phyloP scores from a whole-genome alignment of 2,888 invertebrate species.

The Coenonympha glycerion region DNA sequence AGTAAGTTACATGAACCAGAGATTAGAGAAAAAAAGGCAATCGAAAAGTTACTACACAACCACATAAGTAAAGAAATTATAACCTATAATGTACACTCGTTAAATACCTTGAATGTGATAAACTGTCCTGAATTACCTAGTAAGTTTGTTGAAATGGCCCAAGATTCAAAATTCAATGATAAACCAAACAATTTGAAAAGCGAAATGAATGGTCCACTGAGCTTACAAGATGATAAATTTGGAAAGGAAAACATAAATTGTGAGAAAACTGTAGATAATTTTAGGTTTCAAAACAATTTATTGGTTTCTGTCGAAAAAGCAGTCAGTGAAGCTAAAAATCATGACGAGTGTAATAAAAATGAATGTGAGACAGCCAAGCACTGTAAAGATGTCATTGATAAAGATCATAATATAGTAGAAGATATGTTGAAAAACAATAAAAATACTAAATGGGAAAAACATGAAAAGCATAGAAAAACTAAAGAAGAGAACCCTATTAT shows the following conservation, averaged over 20 bases:
- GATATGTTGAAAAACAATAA: slow-evolving; percentile 51
- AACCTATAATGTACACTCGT: slow-evolving; percentile 41
- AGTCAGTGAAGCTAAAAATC: slow-evolving; percentile 54
- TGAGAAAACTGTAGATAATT: slow-evolving; percentile 57
- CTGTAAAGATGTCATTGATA: slow-evolving; percentile 53
- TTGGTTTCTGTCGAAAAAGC: slow-evolving; percentile 42
- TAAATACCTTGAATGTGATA: slow-evolving; percentile 43
- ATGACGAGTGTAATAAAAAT: slow-evolving; percentile 53
- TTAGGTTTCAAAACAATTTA: slow-evolving; percentile 43
- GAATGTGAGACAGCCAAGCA: slow-evolving; percentile 60
- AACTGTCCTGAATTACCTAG: slow-evolving; percentile 44
- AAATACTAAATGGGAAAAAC: slow-evolving; percentile 46
- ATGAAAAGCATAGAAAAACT: slow-evolving; percentile 49
- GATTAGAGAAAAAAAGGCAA: slow-evolving; percentile 35
- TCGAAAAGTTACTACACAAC: slow-evolving; percentile 39
- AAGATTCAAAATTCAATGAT: slow-evolving; percentile 41
- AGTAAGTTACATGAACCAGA: slow-evolving; percentile 33
- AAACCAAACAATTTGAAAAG: slow-evolving; percentile 48
- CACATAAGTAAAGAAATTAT: slow-evolving; percentile 47
- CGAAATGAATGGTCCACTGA: slow-evolving; percentile 37
- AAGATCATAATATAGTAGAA: slow-evolving; percentile 54
- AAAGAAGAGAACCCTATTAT: slow-evolving; percentile 40
- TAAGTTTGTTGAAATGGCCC: slow-evolving; percentile 39
- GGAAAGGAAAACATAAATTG: slow-evolving; percentile 69
- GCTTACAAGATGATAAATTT: slow-evolving; percentile 42